phyloP scores from a whole-genome alignment of 2,888 invertebrate species.

The Coelinius sp. region DNA sequence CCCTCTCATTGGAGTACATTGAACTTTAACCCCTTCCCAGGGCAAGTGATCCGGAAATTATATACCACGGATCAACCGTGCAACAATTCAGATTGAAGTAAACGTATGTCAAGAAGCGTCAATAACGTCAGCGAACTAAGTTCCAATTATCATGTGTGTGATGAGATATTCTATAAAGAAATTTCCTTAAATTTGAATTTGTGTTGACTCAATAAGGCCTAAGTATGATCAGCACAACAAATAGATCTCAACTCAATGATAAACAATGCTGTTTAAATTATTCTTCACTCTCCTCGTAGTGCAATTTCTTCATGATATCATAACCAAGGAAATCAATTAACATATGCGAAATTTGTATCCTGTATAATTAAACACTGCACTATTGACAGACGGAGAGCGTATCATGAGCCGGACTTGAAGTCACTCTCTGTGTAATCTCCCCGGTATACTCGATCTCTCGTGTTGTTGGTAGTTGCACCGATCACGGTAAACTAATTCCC shows the following conservation, averaged over 20 bases:
- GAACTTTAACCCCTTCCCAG: slow-evolving; percentile 6
- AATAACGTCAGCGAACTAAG: not conserved
- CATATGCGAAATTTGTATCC: not conserved
- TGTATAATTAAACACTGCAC: not conserved
- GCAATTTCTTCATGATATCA: not conserved
- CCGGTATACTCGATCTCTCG: slow-evolving; percentile 32
- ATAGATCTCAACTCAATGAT: no score
- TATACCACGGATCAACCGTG: slow-evolving; percentile 1
- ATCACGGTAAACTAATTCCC: slow-evolving; percentile 39
- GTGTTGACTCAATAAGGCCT: no score
- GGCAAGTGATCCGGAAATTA: slow-evolving; percentile 33
- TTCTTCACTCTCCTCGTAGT: not conserved
- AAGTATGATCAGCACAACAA: no score
- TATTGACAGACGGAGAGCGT: not conserved
- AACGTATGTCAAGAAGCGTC: not conserved
- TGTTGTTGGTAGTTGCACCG: slow-evolving; percentile 32
- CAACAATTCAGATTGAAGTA: not conserved
- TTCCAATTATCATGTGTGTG: no score
- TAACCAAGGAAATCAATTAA: not conserved
- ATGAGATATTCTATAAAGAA: no score
- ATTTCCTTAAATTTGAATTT: no score
- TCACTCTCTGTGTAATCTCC: slow-evolving; percentile 33
- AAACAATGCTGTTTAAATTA: no score
- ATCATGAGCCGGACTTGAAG: not conserved
- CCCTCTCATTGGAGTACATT: not conserved